These are phyloP conservation scores for Phylloscopus whistleri DNA, from an alignment of 2,113 vertebrate species.

Conservation along the genomic window DNA sequence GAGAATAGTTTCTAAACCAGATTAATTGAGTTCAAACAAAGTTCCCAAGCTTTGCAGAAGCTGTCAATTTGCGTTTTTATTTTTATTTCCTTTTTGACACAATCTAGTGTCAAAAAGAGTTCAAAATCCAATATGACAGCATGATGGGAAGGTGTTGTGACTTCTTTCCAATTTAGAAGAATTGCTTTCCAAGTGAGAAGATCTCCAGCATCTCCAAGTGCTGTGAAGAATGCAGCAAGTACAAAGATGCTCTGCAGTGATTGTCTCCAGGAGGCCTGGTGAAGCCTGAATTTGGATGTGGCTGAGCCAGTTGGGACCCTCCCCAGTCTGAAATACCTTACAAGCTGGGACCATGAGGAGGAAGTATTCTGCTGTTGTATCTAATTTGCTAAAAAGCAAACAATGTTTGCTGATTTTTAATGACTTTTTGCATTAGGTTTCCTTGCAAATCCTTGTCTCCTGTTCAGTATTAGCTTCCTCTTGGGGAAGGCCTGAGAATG, in stretches of 20 bases:
- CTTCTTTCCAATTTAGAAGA: slow-evolving; percentile 19
- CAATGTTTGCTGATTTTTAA: neutral
- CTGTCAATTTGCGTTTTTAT: neutral
- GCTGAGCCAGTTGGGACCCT: neutral
- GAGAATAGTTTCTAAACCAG: neutral
- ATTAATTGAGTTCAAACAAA: neutral
- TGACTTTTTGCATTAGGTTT: neutral
- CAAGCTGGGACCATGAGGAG: neutral
- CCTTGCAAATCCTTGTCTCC: neutral
- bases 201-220: slow-evolving; percentile 2
- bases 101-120: slow-evolving; percentile 25
- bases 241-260: neutral
- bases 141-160: slow-evolving; percentile 8
- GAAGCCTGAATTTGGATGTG: neutral
- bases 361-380: neutral
- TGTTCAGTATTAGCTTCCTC: neutral
- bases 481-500: neutral
- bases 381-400: neutral
- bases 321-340: neutral
- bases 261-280: neutral
- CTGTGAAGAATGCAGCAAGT: neutral
- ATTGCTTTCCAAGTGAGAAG: slow-evolving; percentile 27
- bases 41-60: neutral
- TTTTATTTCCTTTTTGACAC: neutral
- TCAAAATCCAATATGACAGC: neutral